These are phyloP conservation scores for Limonius californicus DNA, from an alignment of 1,140 invertebrate species.

Conservation along the genomic window DNA sequence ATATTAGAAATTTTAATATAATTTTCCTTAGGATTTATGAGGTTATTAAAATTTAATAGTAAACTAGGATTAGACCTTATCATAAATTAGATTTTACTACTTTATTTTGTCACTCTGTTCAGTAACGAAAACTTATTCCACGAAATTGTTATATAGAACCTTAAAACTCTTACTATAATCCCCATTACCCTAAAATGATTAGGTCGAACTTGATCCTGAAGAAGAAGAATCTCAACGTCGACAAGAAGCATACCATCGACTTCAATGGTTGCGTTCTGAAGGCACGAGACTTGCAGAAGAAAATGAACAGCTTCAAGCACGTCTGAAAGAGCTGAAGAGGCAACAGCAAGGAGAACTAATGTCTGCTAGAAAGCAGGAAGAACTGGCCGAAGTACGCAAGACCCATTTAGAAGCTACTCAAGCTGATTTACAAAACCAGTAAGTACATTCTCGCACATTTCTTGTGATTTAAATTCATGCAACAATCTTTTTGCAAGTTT, in stretches of 20 bases:
- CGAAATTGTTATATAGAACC: background rate
- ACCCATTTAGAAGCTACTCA: constrained; percentile 22
- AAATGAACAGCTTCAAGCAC: constrained; percentile 21
- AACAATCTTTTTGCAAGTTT: constrained; percentile 16
- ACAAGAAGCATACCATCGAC: constrained; percentile 28
- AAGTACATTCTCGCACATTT: background rate
- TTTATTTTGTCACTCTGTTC: too few species aligned
- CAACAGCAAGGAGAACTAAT: constrained; percentile 22
- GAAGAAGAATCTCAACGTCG: constrained; percentile 13
- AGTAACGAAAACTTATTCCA: background rate
- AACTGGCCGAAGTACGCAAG: constrained; percentile 19
- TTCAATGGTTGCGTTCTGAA: constrained; percentile 29
- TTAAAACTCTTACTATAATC: background rate
- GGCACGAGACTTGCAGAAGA: constrained; percentile 25
- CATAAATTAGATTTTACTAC: too few species aligned
- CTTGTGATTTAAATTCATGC: background rate
- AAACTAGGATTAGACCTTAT: too few species aligned
- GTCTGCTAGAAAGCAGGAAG: constrained; percentile 7
- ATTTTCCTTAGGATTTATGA: too few species aligned
- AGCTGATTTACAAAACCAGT: constrained; percentile 20
- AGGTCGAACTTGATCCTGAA: constrained; percentile 19
- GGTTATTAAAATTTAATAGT: too few species aligned
- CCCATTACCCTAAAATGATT: too few species aligned
- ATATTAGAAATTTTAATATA: too few species aligned
- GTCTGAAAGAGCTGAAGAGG: constrained; percentile 24